Evolutionary conservation across 2,888 invertebrate species (phyloP), one percentile per base, ranked within the genome.

Genomic region (Campopleginae sp.): DNA sequence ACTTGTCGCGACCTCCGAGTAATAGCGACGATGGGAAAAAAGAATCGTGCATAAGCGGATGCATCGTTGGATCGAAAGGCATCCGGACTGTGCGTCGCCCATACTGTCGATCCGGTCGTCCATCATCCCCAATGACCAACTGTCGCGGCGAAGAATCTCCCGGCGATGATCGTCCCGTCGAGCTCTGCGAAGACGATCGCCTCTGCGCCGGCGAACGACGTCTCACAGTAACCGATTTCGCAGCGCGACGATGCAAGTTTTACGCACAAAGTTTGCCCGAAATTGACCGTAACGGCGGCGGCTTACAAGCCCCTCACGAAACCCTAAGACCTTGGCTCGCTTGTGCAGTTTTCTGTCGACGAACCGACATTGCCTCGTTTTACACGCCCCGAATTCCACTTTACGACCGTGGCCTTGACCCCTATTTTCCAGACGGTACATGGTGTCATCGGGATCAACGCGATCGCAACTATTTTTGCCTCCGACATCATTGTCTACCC

Each of bases 361-460:
- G 96, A 42, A 95, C 94, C 68, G 95, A 95, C 82, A 95, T 95
- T 38, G 95, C 95, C 0, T 95, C 95, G 8, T 97, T 95, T 94
- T 97, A 97, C 93, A 96, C 97, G 33, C 97, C 97, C 1, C 95
- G 97, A 6, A 94, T 97, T 17, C 97, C 97, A 93, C 94, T 97
- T 74, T 97, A 97, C 91, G 96, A 96, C 92, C 94, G 96, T 51
- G 96, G 96, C 8, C 94, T 96, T 46, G 96, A 96, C 89, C 96
- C 97, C 0, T 92, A 92, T 86, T 96, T 97, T 91, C 97, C 97
- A 0, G 97, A 97, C 94, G 97, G 97, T 17, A 97, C 97, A 3
- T 97, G 96, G 96, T 97, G 97, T 91, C 96, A 97, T 92, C 94
- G 94, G 58, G 58, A 58, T 58, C 89, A 96, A 89, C 95, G 95